phyloP scores from a whole-genome alignment of 1,140 invertebrate genomes.

The Sogatella furcifera region DNA sequence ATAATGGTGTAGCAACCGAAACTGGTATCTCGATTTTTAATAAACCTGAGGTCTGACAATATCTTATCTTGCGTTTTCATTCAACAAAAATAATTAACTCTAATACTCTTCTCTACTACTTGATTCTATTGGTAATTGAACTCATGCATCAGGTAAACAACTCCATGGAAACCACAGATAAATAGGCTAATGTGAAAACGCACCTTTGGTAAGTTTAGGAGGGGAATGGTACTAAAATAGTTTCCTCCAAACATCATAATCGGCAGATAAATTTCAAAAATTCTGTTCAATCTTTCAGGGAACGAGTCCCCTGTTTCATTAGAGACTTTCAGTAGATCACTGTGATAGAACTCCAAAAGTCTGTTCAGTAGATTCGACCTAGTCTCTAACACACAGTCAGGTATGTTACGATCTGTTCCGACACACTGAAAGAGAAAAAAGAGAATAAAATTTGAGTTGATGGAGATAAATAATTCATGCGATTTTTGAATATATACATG shows the following conservation, averaged over 20 bases:
- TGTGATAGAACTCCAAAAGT: conserved; percentile 65
- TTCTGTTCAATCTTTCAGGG: conserved; percentile 63
- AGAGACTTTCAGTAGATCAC: conserved; percentile 56
- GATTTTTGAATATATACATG: too few relatives aligned
- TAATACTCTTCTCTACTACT: too few relatives aligned
- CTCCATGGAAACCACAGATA: too few relatives aligned
- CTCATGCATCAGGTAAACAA: too few relatives aligned
- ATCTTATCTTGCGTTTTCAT: too few relatives aligned
- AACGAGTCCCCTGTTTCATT: conserved; percentile 48
- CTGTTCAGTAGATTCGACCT: conserved; percentile 57
- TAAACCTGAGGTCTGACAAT: too few relatives aligned
- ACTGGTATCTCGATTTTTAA: too few relatives aligned
- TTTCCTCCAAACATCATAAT: conserved; percentile 64
- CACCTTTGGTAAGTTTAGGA: conserved; percentile 67
- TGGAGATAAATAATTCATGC: too few relatives aligned
- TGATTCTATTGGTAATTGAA: too few relatives aligned
- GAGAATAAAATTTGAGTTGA: background rate
- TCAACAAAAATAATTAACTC: too few relatives aligned
- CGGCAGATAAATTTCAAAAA: conserved; percentile 74
- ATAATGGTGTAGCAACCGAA: too few relatives aligned
- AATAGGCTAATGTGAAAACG: too few relatives aligned
- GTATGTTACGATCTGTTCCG: conserved; percentile 73
- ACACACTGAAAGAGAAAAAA: conserved; percentile 46
- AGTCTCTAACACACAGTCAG: conserved; percentile 64
- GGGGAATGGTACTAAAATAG: conserved; percentile 65